phyloP scores from a whole-genome alignment of 2,797 vertebrate species.

The Myotis pilosus region DNA sequence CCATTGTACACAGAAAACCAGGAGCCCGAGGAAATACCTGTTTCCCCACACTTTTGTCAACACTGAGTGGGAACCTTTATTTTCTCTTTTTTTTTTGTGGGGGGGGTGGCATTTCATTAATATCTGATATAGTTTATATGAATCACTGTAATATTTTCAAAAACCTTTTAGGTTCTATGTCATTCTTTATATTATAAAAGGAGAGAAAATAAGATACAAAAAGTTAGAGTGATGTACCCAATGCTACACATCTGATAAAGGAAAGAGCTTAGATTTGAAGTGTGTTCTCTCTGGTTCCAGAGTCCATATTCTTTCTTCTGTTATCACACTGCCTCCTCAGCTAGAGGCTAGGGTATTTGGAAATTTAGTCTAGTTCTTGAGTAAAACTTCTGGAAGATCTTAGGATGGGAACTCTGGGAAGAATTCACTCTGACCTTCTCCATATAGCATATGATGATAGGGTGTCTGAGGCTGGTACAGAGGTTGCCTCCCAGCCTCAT shows the following conservation, averaged over 20 bases:
- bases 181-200: not conserved
- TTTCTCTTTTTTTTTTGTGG: not conserved
- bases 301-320: not conserved
- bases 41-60: not conserved
- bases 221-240: not conserved
- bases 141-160: not conserved
- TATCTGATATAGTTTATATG: not conserved
- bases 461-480: not conserved
- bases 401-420: not conserved
- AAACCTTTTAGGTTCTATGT: not conserved
- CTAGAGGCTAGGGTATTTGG: not conserved
- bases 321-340: not conserved
- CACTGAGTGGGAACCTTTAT: not conserved
- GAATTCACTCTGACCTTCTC: constrained; percentile 16
- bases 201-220: not conserved
- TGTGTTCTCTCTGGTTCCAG: not conserved
- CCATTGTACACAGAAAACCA: not conserved
- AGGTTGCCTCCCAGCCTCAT: constrained; percentile 21
- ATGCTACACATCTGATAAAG: not conserved
- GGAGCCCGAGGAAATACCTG: not conserved
- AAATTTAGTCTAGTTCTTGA: not conserved
- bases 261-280: not conserved
- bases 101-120: not conserved
- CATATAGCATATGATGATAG: not conserved
- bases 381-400: not conserved